Evolutionary conservation across 2,888 invertebrate species (phyloP).

Genomic region (Lasius fuliginosus): DNA sequence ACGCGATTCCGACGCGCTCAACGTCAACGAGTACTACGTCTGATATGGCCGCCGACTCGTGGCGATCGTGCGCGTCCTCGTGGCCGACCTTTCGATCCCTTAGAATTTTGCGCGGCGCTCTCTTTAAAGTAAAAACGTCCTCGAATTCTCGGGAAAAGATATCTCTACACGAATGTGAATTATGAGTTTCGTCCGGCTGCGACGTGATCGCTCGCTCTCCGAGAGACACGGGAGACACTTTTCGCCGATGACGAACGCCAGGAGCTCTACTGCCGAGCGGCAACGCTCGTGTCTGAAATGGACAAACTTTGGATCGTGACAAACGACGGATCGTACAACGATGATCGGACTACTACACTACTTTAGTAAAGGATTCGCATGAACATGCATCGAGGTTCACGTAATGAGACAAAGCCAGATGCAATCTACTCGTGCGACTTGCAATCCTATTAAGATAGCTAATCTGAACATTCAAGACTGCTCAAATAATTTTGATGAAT

Average conservation of each 20-base stretch:
- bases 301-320: constrained; percentile 36
- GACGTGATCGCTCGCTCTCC: constrained; percentile 14
- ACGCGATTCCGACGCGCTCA: constrained; percentile 85
- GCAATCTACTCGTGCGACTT: neutral
- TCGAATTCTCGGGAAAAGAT: constrained; percentile 36
- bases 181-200: constrained; percentile 5
- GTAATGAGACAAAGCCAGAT: neutral
- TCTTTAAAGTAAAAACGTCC: constrained; percentile 11
- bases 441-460: constrained; percentile 11
- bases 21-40: constrained; percentile 86
- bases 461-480: constrained; percentile 7
- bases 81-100: constrained; percentile 24
- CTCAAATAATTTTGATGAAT: constrained; percentile 26
- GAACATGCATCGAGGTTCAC: neutral
- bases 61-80: constrained; percentile 64
- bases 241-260: constrained; percentile 5
- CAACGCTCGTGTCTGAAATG: constrained; percentile 11
- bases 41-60: constrained; percentile 75
- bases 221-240: neutral
- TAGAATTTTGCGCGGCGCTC: constrained; percentile 3
- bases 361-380: neutral
- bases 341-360: neutral
- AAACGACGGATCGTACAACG: constrained; percentile 18
- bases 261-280: neutral
- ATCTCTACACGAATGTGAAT: constrained; percentile 28